A percentile compares a stretch with the other conserved stretches of the same genome.
phyloP scores from a whole-genome alignment of 2,888 invertebrate species.

The Agriopis marginaria region DNA sequence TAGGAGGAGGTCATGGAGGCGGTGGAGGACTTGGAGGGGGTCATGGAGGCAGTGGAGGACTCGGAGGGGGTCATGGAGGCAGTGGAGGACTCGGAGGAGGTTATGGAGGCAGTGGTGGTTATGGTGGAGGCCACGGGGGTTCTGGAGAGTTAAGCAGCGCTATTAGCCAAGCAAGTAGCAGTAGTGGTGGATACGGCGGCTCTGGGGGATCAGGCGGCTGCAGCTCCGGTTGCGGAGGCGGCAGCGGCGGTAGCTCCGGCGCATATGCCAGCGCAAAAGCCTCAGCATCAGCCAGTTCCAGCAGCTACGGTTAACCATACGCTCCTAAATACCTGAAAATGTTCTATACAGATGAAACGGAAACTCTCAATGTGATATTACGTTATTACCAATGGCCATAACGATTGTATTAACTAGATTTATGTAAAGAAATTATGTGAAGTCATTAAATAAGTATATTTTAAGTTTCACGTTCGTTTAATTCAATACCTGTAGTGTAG shows the following conservation, averaged over 20 bases:
- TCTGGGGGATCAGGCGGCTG: conserved; percentile 27
- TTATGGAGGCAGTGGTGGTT: conserved; percentile 24
- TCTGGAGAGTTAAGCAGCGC: conserved; percentile 8
- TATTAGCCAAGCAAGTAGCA: conserved; percentile 20
- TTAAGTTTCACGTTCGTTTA: conserved; percentile 16
- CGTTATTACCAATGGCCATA: conserved; percentile 34
- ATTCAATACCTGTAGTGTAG: not conserved
- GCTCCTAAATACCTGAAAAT: not conserved
- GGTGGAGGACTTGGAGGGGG: conserved; percentile 45
- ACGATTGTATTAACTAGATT: conserved; percentile 24
- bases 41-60: conserved; percentile 43
- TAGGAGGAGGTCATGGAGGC: conserved; percentile 41
- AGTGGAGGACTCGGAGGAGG: conserved; percentile 43
- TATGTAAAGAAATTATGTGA: conserved; percentile 14
- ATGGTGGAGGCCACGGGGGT: conserved; percentile 37
- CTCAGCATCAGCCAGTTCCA: conserved; percentile 63
- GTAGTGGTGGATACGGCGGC: conserved; percentile 28
- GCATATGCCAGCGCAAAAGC: conserved; percentile 68
- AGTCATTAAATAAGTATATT: conserved; percentile 40
- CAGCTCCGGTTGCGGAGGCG: conserved; percentile 42
- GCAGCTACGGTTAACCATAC: conserved; percentile 63
- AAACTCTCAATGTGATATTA: conserved; percentile 28
- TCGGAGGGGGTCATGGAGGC: conserved; percentile 41
- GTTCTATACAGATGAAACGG: not conserved
- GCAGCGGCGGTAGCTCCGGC: conserved; percentile 55